Evolutionary conservation across 1,140 invertebrate genomes (phyloP).

Genomic region (Drosophila bipectinata): DNA sequence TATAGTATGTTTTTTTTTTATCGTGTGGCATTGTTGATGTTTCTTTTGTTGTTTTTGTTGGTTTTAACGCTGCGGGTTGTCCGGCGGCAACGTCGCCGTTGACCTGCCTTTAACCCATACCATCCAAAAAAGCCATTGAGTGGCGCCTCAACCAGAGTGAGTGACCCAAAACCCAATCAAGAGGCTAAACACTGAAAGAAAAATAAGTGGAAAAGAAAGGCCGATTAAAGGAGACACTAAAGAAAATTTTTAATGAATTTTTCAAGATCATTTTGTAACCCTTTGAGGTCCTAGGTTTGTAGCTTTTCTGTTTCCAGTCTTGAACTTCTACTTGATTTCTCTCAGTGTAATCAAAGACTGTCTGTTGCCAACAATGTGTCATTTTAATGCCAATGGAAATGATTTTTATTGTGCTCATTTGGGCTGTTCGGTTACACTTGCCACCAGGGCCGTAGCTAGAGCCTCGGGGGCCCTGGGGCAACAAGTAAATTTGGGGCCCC

Average conservation of each 20-base stretch:
- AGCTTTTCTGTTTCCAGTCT: not conserved
- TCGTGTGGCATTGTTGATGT: conserved; percentile 6
- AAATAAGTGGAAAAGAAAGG: not conserved
- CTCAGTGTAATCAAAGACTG: conserved; percentile 2
- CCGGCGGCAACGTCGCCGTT: conserved; percentile 26
- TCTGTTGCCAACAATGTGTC: conserved; percentile 60
- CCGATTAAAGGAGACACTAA: no score
- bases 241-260: no score
- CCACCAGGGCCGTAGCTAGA: no score
- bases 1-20: not conserved
- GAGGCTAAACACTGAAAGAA: conserved; percentile 5
- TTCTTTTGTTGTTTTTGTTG: conserved; percentile 19
- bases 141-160: conserved; percentile 38
- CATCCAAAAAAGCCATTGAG: conserved; percentile 27
- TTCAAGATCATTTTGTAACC: no score
- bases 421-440: conserved; percentile 44
- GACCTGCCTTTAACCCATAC: conserved; percentile 33
- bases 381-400: conserved; percentile 71
- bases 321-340: not conserved
- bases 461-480: no score
- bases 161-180: conserved; percentile 33
- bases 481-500: no score
- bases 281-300: not conserved
- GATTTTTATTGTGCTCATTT: conserved; percentile 65
- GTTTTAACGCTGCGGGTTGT: conserved; percentile 36